These are phyloP conservation scores for Abrostola tripartita DNA, from an alignment of 2,888 invertebrate species.

Conservation along the genomic window DNA sequence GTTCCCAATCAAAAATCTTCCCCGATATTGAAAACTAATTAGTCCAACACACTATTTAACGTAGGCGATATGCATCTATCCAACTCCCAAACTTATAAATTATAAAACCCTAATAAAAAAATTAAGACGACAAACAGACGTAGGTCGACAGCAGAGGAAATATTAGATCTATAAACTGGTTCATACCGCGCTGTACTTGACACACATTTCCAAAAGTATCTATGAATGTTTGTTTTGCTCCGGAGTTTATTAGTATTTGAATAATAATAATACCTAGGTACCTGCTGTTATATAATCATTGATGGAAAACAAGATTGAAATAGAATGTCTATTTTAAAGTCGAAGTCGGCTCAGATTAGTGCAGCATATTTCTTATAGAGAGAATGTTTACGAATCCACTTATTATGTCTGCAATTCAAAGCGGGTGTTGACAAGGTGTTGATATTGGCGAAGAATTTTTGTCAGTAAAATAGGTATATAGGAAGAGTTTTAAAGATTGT, in stretches of 20 bases:
- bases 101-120: neutral
- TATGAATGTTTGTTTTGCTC: slow-evolving; percentile 57
- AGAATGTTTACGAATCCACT: neutral
- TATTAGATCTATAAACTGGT: slow-evolving; percentile 26
- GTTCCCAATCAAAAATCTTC: no score
- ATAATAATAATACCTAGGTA: slow-evolving; percentile 37
- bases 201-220: slow-evolving; percentile 52
- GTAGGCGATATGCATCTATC: no score
- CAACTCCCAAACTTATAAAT: neutral
- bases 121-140: neutral
- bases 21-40: no score
- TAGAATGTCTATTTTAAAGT: slow-evolving; percentile 47
- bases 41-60: no score
- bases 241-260: slow-evolving; percentile 43
- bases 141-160: neutral
- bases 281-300: slow-evolving; percentile 45
- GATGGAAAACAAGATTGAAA: slow-evolving; percentile 30
- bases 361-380: neutral
- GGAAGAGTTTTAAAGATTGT: no score
- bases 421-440: no score
- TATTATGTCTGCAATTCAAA: neutral
- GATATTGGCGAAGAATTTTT: no score
- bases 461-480: no score
- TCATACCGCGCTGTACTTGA: slow-evolving; percentile 57
- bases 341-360: slow-evolving; percentile 21